phyloP scores from a whole-genome alignment of 2,113 vertebrate genomes.

The Acrocephalus arundinaceus region DNA sequence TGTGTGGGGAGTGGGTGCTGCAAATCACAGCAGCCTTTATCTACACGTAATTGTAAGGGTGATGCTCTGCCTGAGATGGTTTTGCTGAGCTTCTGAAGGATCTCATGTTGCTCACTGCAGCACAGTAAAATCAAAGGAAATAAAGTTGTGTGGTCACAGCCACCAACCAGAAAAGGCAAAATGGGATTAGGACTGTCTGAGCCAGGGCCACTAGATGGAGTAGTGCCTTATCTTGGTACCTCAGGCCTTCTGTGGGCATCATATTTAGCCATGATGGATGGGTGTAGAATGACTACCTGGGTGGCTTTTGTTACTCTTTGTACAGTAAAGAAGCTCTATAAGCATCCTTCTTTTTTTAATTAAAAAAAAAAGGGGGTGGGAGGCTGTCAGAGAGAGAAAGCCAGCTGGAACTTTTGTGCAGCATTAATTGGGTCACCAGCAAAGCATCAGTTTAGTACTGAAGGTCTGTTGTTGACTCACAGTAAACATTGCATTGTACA shows the following conservation, averaged over 20 bases:
- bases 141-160: background rate
- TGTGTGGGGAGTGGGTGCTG: background rate
- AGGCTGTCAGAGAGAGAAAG: background rate
- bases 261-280: background rate
- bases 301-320: background rate
- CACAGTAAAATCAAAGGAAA: background rate
- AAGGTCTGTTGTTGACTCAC: background rate
- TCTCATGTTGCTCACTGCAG: background rate
- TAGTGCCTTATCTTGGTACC: background rate
- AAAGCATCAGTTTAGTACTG: background rate
- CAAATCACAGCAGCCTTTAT: background rate
- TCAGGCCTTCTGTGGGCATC: background rate
- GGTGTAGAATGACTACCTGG: background rate
- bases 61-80: background rate
- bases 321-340: background rate
- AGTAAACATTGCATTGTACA: slow-evolving; percentile 8
- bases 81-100: background rate
- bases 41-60: background rate
- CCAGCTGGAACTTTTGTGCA: background rate
- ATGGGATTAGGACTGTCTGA: background rate
- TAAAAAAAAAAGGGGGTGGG: background rate
- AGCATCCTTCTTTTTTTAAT: background rate
- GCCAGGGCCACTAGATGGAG: slow-evolving; percentile 65
- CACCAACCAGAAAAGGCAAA: background rate
- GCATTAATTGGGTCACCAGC: background rate